Percentiles rank a stretch among this genome's conserved stretches.
Evolutionary conservation across 2,797 vertebrate species (phyloP).

Genomic region (Phrynocephalus guinanensis): DNA sequence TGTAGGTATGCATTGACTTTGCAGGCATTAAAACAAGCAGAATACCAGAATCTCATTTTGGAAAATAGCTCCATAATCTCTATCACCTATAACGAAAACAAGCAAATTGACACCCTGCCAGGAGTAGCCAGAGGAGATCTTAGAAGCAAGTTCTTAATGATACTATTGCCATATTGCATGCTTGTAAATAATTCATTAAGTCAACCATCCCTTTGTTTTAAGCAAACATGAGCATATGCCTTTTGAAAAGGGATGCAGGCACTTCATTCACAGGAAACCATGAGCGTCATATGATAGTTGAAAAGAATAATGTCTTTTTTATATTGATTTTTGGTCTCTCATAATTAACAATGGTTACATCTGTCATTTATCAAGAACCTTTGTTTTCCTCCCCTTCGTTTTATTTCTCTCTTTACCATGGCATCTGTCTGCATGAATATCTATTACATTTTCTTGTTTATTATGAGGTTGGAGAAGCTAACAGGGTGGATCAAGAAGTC

Average conservation of each 20-base stretch:
- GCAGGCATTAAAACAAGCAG: conserved; percentile 52
- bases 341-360: conserved; percentile 70
- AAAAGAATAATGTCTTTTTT: conserved; percentile 74
- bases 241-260: conserved; percentile 76
- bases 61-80: conserved; percentile 71
- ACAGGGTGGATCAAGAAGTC: conserved; percentile 26
- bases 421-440: conserved; percentile 41
- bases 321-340: conserved; percentile 69
- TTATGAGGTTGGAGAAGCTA: conserved; percentile 42
- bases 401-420: conserved; percentile 19
- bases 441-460: conserved; percentile 57
- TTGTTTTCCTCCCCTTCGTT: conserved; percentile 45
- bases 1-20: conserved; percentile 49
- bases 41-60: conserved; percentile 69
- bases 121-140: conserved; percentile 82
- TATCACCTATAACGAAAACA: conserved; percentile 79
- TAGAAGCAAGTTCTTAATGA: conserved; percentile 78
- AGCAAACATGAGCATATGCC: conserved; percentile 82
- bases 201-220: conserved; percentile 83
- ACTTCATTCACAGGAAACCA: conserved; percentile 74
- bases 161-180: conserved; percentile 77
- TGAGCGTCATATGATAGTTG: conserved; percentile 75
- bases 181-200: conserved; percentile 85
- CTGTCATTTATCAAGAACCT: conserved; percentile 57
- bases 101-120: conserved; percentile 82